phyloP scores from a whole-genome alignment of 2,113 vertebrate species.

The Clupea harengus region DNA sequence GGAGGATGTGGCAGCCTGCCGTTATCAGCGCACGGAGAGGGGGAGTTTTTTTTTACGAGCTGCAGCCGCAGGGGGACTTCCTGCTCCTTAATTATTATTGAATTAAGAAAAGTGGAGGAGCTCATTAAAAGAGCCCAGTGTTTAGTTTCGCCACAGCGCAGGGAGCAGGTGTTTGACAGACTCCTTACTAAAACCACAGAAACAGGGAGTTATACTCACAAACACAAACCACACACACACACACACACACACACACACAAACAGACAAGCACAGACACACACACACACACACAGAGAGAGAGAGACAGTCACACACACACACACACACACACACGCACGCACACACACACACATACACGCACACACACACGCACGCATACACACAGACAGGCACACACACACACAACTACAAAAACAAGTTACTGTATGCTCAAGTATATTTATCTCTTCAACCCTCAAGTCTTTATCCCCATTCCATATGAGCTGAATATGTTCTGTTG shows the following conservation, averaged over 20 bases:
- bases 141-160: conserved; percentile 51
- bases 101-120: conserved; percentile 60
- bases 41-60: not conserved
- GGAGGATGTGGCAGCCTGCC: not conserved
- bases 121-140: conserved; percentile 63
- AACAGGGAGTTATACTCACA: not conserved
- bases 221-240: not conserved
- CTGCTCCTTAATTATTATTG: conserved; percentile 67
- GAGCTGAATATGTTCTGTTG: not conserved
- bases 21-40: not conserved
- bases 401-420: not conserved
- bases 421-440: not conserved
- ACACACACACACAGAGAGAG: not conserved
- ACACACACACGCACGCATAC: not conserved
- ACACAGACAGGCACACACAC: not conserved
- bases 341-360: not conserved
- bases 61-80: conserved; percentile 36
- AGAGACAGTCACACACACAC: not conserved
- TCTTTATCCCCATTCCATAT: not conserved
- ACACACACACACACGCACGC: not conserved
- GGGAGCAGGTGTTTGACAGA: conserved; percentile 25
- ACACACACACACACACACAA: not conserved
- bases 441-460: not conserved
- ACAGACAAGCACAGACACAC: too few relatives aligned
- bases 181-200: too few relatives aligned